Base-by-base conservation (phyloP, 2,888 invertebrate genomes). In the Cosmia trapezina region DNA sequence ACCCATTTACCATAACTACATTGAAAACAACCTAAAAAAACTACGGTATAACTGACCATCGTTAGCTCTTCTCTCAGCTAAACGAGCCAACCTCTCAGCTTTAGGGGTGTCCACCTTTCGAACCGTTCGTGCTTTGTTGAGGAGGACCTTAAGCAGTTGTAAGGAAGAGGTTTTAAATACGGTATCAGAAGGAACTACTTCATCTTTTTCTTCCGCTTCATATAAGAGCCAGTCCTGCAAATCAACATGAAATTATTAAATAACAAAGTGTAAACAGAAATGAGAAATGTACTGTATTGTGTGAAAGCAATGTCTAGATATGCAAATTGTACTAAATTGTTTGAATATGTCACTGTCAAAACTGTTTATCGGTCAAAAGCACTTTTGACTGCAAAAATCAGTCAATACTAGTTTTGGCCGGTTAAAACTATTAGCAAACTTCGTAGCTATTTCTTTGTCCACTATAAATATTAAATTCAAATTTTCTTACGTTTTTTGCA, bases 21-120 rank as follows among this genome's bases (percentile, higher is more conserved):
- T 49, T 51, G 0, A 57, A 12, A 56, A 47, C 7, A 9, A 41
- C 14, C 14, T 41, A 47, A 37, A 53, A n/a, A 11, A 41, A 11
- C 28, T 17, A 45, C 8, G n/a, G 3, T n/a, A 60, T 47, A 2
- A 73, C 76, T 86, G 81, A 96, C 96, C 95, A 88, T 97, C 97
- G 61, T 86, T 90, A 3, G 97, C 97, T 80, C 96, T 91, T 71
- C 96, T 94, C 84, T 96, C 95, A 0, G 97, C 97, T 71, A 96
- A 87, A 1, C 94, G 91, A 3, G 96, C 92, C 9, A 96, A 88
- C 77, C 95, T 91, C 74, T 96, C 94, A 1, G 96, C 94, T 78
- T 94, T 94, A 4, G 92, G 86, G 0, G 94, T 88, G 80, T 97
- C 96, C 0, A 69, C 61, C 56, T 90, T 90, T 45, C 94, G 90